Evolutionary conservation across 2,888 invertebrate species (phyloP).

Genomic region (Hirtodrosophila trivittata): DNA sequence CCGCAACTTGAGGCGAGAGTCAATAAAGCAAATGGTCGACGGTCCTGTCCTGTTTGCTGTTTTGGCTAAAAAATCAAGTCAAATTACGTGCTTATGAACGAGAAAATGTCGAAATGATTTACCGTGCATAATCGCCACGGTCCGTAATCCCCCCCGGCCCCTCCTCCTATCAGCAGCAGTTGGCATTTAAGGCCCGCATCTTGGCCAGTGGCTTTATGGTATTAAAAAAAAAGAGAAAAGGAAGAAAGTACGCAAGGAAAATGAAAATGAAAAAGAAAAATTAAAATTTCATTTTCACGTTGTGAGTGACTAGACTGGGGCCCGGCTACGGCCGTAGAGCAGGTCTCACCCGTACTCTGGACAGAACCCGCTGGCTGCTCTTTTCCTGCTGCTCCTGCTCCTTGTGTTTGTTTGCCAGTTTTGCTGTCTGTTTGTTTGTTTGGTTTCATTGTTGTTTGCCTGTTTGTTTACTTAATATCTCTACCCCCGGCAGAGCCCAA

Average conservation of each 20-base stretch:
- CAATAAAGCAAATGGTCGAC: slow-evolving; percentile 68
- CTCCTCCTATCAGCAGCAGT: slow-evolving; percentile 23
- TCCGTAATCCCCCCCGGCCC: slow-evolving; percentile 25
- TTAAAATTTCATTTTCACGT: slow-evolving; percentile 69
- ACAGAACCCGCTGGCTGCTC: neutral
- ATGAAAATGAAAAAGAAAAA: slow-evolving; percentile 46
- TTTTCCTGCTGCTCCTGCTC: slow-evolving; percentile 7
- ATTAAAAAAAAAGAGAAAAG: slow-evolving; percentile 17
- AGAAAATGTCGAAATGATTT: slow-evolving; percentile 81
- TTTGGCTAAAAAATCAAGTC: slow-evolving; percentile 59
- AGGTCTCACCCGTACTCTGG: neutral
- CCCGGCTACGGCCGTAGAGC: too few relatives aligned
- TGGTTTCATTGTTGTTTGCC: slow-evolving; percentile 78
- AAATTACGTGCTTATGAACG: slow-evolving; percentile 81
- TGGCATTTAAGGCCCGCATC: slow-evolving; percentile 57
- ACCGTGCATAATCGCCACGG: slow-evolving; percentile 78
- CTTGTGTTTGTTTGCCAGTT: slow-evolving; percentile 67
- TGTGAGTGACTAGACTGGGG: too few relatives aligned
- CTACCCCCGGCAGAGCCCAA: neutral
- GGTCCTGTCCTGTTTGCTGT: slow-evolving; percentile 11
- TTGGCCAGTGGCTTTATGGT: slow-evolving; percentile 27
- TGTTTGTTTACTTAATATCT: slow-evolving; percentile 66
- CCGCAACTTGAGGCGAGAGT: slow-evolving; percentile 56
- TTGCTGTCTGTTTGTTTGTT: slow-evolving; percentile 71
- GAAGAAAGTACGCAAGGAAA: slow-evolving; percentile 27